Conservation (phyloP, 30 jellyfish, hydroid and myxozoan species). For the Cassiopea andromeda region DNA sequence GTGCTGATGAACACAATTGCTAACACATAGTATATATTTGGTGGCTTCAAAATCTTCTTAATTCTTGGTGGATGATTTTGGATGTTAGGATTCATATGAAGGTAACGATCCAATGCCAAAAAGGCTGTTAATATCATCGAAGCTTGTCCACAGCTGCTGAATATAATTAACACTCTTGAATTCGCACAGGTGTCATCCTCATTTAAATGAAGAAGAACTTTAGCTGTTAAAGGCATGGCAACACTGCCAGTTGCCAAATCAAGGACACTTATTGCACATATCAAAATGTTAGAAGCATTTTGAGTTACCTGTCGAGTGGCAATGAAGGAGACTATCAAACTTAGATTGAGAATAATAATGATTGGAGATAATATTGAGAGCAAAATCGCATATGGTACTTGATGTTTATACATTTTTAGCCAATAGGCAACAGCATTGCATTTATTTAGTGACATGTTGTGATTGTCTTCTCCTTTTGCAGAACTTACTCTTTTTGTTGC, state of each 20-base stretch:
- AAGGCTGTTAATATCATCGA: background rate
- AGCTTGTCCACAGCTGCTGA: background rate
- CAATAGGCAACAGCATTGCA: too few species aligned
- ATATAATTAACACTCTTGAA: background rate
- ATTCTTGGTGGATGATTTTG: background rate
- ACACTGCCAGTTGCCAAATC: slow-evolving; percentile 9
- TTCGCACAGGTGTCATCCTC: background rate
- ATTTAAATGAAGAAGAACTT: background rate
- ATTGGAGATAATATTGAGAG: background rate
- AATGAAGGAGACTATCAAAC: background rate
- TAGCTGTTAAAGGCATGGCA: background rate
- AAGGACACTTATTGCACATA: background rate
- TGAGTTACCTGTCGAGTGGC: slow-evolving; percentile 10
- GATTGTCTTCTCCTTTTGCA: too few species aligned
- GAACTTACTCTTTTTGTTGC: too few species aligned
- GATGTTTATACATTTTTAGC: background rate
- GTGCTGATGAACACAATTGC: background rate
- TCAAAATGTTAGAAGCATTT: slow-evolving; percentile 7
- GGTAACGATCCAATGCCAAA: slow-evolving; percentile 15
- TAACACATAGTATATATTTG: background rate
- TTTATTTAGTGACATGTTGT: too few species aligned
- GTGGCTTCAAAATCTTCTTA: background rate
- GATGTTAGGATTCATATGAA: slow-evolving; percentile 16
- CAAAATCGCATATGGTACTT: background rate
- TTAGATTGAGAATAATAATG: background rate